These are phyloP conservation scores for Oxyscelio sp. DNA, from an alignment of 2,888 invertebrate genomes.

Conservation along the genomic window DNA sequence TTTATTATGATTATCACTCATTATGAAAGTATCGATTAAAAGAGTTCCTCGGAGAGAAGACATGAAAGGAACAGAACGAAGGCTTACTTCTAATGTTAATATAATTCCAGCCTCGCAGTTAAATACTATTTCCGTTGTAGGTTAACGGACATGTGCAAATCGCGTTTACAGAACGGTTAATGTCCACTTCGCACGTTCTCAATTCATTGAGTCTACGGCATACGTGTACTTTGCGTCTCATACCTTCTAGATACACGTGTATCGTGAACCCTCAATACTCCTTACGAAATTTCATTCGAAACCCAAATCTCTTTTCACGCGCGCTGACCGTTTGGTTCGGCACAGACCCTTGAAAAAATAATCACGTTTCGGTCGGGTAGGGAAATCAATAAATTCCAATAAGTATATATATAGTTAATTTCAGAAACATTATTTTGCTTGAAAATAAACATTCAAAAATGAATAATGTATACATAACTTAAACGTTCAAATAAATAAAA, in stretches of 20 bases:
- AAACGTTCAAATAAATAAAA: too few species aligned
- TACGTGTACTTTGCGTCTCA: slow-evolving; percentile 34
- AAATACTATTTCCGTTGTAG: slow-evolving; percentile 69
- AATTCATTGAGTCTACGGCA: slow-evolving; percentile 58
- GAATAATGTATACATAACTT: too few species aligned
- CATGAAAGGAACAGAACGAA: slow-evolving; percentile 37
- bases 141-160: slow-evolving; percentile 71
- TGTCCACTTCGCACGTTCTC: slow-evolving; percentile 75
- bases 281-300: slow-evolving; percentile 55
- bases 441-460: too few species aligned
- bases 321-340: background rate
- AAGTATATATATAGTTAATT: too few species aligned
- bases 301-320: slow-evolving; percentile 26
- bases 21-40: slow-evolving; percentile 54
- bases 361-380: too few species aligned
- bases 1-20: slow-evolving; percentile 40
- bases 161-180: slow-evolving; percentile 78
- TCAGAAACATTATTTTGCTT: too few species aligned
- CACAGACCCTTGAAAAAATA: too few species aligned
- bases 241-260: slow-evolving; percentile 57
- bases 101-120: slow-evolving; percentile 62
- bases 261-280: slow-evolving; percentile 32
- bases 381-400: background rate
- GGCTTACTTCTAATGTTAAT: slow-evolving; percentile 64
- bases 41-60: slow-evolving; percentile 30